Evolutionary conservation across 2,888 invertebrate species (phyloP), one percentile per base, ranked within the genome.

Genomic region (Agrotis puta): DNA sequence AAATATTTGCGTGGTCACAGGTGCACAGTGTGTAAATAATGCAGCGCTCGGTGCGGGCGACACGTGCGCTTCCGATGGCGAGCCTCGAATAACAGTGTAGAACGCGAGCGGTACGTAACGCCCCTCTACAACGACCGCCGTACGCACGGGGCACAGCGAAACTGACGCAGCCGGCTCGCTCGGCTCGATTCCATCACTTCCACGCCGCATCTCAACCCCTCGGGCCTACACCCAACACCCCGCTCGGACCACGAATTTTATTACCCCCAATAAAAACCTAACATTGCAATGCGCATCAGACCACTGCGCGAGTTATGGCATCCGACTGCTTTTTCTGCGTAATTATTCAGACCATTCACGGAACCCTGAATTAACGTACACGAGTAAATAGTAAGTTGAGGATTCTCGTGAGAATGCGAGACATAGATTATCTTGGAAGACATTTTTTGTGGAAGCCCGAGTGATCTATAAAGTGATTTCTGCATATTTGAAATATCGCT

Each of bases 301-400:
- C 87, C 83, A 87, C 87, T 84, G 80, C 82, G 84, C 83, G 85
- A 88, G 82, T 59, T 87, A 80, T 85, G 89, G 91, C 86, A 90
- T 91, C 87, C 84, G 79, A 92, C 93, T 86, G 82, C 93, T 95
- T 95, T 94, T 95, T 95, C 88, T 90, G 56, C 85, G 87, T 93
- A 93, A 93, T 94, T 94, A 94, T 94, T 93, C 91, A 93, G 91
- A 90, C 93, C 94, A 88, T 95, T 92, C 94, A 94, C 82, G 93
- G 93, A 75, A 86, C 88, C 87, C 86, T 88, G 91, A 93, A 92
- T 93, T 91, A 92, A 90, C 89, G 86, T 88, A 88, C 81, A 87
- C 81, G 87, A 87, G 89, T 89, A 89, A 91, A 91, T 88, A 90
- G 88, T 89, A 76, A 61, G 70, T 58, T 58, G 65, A 68, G 57